phyloP scores from a whole-genome alignment of 2,888 invertebrate species.

The Podotricha telesiphe region DNA sequence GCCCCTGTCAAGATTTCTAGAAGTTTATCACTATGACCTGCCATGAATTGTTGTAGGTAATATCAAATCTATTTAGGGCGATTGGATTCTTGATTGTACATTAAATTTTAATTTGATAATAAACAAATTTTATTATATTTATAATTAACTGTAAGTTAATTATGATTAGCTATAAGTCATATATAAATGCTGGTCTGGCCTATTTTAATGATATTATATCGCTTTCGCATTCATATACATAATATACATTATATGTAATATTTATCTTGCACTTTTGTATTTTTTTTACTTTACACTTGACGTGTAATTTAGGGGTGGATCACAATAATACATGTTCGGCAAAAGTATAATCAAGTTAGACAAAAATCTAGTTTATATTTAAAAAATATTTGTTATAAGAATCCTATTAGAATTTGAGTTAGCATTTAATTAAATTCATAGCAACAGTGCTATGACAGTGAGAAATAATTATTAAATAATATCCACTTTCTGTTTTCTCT shows the following conservation, averaged over 20 bases:
- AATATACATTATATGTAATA: no score
- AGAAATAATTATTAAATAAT: background rate
- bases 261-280: no score
- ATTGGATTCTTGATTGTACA: slow-evolving; percentile 5
- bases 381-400: background rate
- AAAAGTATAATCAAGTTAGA: no score
- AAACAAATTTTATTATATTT: no score
- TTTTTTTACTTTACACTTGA: no score
- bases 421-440: background rate
- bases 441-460: background rate
- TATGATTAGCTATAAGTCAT: background rate
- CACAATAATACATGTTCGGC: no score
- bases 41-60: slow-evolving; percentile 14
- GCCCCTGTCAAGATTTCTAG: slow-evolving; percentile 13
- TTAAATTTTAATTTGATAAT: background rate
- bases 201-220: no score
- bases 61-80: slow-evolving; percentile 14
- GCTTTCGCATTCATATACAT: no score
- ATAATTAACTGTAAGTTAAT: background rate
- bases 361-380: no score
- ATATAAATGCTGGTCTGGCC: background rate
- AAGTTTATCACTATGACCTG: slow-evolving; percentile 15
- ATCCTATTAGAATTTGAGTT: background rate
- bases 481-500: no score
- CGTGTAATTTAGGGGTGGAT: no score